A percentile compares a stretch with the other conserved stretches of the same genome.
These are phyloP conservation scores for Panonychus citri DNA, from an alignment of 1,140 invertebrate genomes.

Conservation along the genomic window DNA sequence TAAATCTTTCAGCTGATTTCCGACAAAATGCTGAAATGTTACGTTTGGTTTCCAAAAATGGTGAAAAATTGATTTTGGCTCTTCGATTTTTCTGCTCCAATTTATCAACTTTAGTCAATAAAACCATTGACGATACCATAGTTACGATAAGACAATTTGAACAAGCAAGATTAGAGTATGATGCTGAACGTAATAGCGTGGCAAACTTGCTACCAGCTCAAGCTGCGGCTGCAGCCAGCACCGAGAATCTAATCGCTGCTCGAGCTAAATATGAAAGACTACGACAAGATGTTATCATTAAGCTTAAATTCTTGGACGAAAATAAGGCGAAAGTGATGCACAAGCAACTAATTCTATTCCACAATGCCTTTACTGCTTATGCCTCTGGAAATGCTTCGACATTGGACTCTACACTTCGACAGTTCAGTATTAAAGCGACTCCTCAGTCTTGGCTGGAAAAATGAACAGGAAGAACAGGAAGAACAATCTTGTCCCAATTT, in stretches of 20 bases:
- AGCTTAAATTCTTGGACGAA: constrained; percentile 84
- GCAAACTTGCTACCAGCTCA: constrained; percentile 17
- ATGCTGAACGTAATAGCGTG: constrained; percentile 57
- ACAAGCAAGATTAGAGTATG: constrained; percentile 77
- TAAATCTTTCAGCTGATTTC: constrained; percentile 46
- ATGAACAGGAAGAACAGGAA: too few species aligned
- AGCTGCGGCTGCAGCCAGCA: constrained; percentile 23
- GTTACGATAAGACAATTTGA: constrained; percentile 80
- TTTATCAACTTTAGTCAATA: constrained; percentile 79
- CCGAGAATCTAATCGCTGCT: constrained; percentile 6
- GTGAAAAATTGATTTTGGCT: constrained; percentile 57
- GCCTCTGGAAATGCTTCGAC: constrained; percentile 52
- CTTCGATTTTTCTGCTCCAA: constrained; percentile 89
- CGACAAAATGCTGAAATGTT: constrained; percentile 86
- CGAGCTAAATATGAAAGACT: constrained; percentile 62
- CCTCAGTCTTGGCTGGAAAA: too few species aligned
- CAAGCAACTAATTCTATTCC: constrained; percentile 78
- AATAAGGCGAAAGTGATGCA: constrained; percentile 79
- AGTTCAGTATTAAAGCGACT: constrained; percentile 61
- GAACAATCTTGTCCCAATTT: too few species aligned
- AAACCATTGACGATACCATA: constrained; percentile 88
- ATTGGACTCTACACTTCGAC: constrained; percentile 76
- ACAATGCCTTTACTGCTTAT: constrained; percentile 86
- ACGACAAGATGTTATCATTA: constrained; percentile 71
- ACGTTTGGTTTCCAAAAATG: constrained; percentile 73